phyloP scores from a whole-genome alignment of 2,113 vertebrate genomes.

The Muntiacus reevesi region DNA sequence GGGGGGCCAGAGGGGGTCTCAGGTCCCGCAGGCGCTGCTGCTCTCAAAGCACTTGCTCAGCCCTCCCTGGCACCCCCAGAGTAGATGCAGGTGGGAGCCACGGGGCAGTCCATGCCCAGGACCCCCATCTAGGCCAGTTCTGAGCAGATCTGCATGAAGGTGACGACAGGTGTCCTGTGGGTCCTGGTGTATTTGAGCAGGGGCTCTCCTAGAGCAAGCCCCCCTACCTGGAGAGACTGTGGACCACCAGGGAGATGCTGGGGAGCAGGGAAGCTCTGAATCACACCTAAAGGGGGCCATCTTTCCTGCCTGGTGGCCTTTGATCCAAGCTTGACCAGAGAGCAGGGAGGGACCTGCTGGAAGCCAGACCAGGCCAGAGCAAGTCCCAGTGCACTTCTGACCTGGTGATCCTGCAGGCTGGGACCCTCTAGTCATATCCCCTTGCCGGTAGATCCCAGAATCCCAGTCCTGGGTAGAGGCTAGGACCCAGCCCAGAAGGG shows the following conservation, averaged over 20 bases:
- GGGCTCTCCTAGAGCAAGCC: neutral
- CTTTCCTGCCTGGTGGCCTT: neutral
- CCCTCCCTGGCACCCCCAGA: neutral
- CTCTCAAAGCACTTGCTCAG: neutral
- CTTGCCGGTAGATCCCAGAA: neutral
- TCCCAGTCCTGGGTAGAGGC: neutral
- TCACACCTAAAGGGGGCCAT: fast-evolving
- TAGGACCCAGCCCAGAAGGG: neutral
- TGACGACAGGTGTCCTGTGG: fast-evolving
- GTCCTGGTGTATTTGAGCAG: neutral
- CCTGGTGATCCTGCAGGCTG: neutral
- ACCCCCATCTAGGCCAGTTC: neutral
- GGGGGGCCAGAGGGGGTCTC: neutral
- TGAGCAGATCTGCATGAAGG: neutral
- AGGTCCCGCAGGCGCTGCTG: fast-evolving
- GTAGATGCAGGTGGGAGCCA: no score
- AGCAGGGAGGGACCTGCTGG: neutral
- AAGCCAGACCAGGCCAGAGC: neutral
- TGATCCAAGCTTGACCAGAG: neutral
- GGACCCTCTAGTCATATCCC: no score
- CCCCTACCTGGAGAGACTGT: neutral
- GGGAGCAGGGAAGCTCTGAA: neutral
- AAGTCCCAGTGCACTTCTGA: neutral
- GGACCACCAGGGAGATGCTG: neutral
- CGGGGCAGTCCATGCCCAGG: neutral